Percentiles rank a stretch among this genome's conserved stretches.
Evolutionary conservation across 1,140 invertebrate species (phyloP).

Genomic region (Bombus pyrosoma): DNA sequence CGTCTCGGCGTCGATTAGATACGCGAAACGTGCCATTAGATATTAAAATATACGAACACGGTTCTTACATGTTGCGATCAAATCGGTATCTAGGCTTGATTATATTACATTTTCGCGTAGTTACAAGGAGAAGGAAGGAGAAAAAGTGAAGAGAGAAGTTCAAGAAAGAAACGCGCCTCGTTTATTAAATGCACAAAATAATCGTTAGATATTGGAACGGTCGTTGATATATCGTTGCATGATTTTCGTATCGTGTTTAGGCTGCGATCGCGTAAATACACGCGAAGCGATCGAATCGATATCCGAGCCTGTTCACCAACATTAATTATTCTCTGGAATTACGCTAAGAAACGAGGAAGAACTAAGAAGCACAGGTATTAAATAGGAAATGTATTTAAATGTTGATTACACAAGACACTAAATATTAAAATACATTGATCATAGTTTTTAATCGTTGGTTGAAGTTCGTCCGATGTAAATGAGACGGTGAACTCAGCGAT

Average conservation of each 20-base stretch:
- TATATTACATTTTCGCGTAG: not conserved
- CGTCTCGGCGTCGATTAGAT: not conserved
- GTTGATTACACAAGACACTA: no score
- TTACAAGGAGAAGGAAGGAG: not conserved
- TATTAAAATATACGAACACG: not conserved
- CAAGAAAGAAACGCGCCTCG: not conserved
- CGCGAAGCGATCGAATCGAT: no score
- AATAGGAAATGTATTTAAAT: no score
- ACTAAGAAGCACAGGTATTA: no score
- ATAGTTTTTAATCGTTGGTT: no score
- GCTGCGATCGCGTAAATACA: no score
- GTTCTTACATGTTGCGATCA: not conserved
- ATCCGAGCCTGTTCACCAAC: no score
- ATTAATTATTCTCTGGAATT: no score
- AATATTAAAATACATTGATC: no score
- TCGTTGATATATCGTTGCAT: not conserved
- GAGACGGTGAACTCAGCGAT: no score
- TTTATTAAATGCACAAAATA: not conserved
- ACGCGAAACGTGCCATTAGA: not conserved
- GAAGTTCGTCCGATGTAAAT: no score
- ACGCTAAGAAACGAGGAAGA: no score
- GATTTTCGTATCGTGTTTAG: not conserved
- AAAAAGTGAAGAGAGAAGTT: not conserved
- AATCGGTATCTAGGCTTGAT: not conserved
- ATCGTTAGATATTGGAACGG: not conserved